Evolutionary conservation across 1,140 invertebrate species (phyloP), one percentile per base, ranked within the genome.

Genomic region (Diorhabda sublineata): DNA sequence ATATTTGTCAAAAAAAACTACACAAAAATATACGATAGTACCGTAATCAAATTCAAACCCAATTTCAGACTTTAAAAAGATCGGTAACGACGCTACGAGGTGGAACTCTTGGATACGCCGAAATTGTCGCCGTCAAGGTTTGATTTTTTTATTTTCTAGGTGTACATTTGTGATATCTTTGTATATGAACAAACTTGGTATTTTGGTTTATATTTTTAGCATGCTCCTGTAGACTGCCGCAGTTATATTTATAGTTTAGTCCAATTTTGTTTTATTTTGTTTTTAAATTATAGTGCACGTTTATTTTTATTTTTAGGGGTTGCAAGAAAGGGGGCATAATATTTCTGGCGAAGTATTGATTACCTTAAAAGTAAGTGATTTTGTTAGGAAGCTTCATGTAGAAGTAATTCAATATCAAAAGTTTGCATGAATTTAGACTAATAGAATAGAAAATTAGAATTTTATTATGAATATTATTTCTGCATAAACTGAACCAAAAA

Each of bases 81-180:
- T 96, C 94, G 74, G 93, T 97, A 84, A 95, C 93, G 76, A 93
- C 92, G 73, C 86, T 94, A 76, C 87, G 91, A 79, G 92, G 92
- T 78, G 92, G 92, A 75, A 92, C 91, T 71, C 86, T 94, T 79
- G 92, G 92, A 79, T 94, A 92, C 84, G 94, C 94, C 73, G 94
- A 96, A 88, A 95, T 96, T 84, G 94, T 96, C 84, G 94, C 94
- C 81, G 92, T 97, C 75, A 96, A 97, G 94, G 94, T 96, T 52
- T 52, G 47, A 52, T n/a, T 52, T 52, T 52, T 52, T 52, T n/a
- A 52, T 3, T 52, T 52, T 52, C 26, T 26, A 26, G 26, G 26
- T 26, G 26, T 26, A 26, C 26, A 26, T 26, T 26, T 26, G 26
- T 26, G 26, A 26, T 26, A 26, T 26, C 26, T 26, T 26, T 26